These are phyloP conservation scores for Trichosurus vulpecula DNA, from an alignment of 2,797 vertebrate species.

Conservation along the genomic window DNA sequence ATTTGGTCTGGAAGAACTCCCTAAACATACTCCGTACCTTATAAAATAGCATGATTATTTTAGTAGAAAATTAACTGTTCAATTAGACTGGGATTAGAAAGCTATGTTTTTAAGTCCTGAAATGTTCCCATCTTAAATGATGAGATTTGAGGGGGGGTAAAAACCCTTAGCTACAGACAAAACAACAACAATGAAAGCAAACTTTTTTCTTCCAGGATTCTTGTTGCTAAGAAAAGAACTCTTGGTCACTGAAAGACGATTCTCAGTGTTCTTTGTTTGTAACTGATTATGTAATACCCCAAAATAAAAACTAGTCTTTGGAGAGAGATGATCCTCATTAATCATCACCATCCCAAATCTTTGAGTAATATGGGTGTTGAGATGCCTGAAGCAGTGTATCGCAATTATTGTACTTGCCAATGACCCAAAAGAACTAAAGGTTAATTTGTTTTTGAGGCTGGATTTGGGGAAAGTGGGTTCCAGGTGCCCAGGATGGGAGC, in stretches of 20 bases:
- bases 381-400: slow-evolving; percentile 5
- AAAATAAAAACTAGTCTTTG: slow-evolving; percentile 16
- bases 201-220: slow-evolving; percentile 21
- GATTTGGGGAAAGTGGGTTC: slow-evolving; percentile 14
- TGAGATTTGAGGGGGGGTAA: slow-evolving; percentile 46
- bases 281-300: background rate
- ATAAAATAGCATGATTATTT: background rate
- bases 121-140: background rate
- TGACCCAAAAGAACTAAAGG: background rate
- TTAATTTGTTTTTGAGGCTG: background rate
- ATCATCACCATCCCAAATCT: background rate
- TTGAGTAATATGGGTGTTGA: slow-evolving; percentile 41
- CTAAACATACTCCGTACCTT: background rate
- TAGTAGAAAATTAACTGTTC: slow-evolving; percentile 14
- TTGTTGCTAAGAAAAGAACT: slow-evolving; percentile 31
- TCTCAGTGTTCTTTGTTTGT: slow-evolving; percentile 35
- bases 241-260: background rate
- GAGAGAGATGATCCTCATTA: slow-evolving; percentile 40
- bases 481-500: background rate
- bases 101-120: slow-evolving; percentile 18
- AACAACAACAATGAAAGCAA: background rate
- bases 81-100: background rate
- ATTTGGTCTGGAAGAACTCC: background rate
- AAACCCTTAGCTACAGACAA: slow-evolving; percentile 25
- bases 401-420: slow-evolving; percentile 22